A percentile compares a stretch with the other conserved stretches of the same genome.
Evolutionary conservation across 2,888 invertebrate species (phyloP).

Genomic region (Calameuta idolon): DNA sequence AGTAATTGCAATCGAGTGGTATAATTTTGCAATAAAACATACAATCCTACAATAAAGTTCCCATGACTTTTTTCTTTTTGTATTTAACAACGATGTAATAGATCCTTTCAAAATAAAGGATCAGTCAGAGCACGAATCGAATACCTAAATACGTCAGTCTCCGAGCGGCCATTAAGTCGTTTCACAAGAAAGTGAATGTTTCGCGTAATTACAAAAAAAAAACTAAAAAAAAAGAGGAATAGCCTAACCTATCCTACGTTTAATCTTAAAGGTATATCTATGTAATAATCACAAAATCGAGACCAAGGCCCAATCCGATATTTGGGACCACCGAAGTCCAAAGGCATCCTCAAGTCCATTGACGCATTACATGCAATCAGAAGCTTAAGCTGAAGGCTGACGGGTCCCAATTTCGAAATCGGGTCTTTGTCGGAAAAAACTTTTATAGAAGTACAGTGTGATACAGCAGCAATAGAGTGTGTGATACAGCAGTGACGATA

Average conservation of each 20-base stretch:
- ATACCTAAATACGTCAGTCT: neutral
- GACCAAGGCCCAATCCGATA: constrained; percentile 58
- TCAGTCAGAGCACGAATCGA: neutral
- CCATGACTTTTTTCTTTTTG: neutral
- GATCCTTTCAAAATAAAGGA: neutral
- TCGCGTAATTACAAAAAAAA: constrained; percentile 46
- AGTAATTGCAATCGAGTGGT: neutral
- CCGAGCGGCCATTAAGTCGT: constrained; percentile 4
- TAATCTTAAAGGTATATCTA: constrained; percentile 54
- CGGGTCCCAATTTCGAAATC: constrained; percentile 46
- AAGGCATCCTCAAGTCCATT: constrained; percentile 43
- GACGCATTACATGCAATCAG: constrained; percentile 31
- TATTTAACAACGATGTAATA: neutral
- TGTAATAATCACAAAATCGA: constrained; percentile 65
- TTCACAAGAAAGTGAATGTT: constrained; percentile 7
- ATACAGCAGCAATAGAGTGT: constrained; percentile 26
- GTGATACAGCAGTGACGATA: constrained; percentile 10
- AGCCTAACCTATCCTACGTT: constrained; percentile 57
- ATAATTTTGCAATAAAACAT: neutral
- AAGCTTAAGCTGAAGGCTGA: constrained; percentile 17
- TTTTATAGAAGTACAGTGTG: constrained; percentile 39
- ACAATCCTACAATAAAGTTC: neutral
- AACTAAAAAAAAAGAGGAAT: neutral
- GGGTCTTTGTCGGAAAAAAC: constrained; percentile 46
- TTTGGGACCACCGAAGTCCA: constrained; percentile 34